A percentile compares a stretch with the other conserved stretches of the same genome.
Conservation (phyloP, 2,113 vertebrate species). For the Actenoides lindsayi region DNA sequence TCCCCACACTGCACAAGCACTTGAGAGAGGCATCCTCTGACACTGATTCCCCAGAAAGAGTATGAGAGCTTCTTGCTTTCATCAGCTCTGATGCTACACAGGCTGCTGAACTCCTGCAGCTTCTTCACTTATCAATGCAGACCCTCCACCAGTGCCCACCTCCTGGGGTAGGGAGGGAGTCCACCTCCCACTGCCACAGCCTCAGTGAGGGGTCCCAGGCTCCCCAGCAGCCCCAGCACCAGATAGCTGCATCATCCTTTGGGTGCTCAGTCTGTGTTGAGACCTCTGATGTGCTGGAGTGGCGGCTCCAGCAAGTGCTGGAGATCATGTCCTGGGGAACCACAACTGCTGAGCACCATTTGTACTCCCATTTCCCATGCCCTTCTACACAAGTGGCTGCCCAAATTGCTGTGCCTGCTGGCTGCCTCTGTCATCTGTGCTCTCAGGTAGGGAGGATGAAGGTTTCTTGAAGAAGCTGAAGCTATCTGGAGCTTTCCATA, state of each 20-base stretch:
- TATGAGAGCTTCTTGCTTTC: background rate
- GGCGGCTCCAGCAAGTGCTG: background rate
- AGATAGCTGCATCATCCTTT: background rate
- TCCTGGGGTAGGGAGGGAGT: background rate
- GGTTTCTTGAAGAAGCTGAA: background rate
- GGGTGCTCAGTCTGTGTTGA: background rate
- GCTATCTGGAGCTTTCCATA: background rate
- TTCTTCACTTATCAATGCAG: background rate
- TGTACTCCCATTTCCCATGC: background rate
- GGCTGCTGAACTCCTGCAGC: background rate
- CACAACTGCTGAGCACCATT: background rate
- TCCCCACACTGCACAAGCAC: background rate
- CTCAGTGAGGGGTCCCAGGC: background rate
- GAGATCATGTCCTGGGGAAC: background rate
- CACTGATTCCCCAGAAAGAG: background rate
- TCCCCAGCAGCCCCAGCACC: background rate
- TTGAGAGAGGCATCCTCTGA: background rate
- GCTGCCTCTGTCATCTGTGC: background rate
- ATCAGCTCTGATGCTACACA: background rate
- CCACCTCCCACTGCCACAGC: background rate
- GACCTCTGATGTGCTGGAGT: fast-evolving
- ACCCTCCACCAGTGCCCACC: background rate
- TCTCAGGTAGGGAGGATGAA: background rate
- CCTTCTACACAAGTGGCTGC: background rate
- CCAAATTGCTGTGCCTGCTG: background rate